Evolutionary conservation across 2,888 invertebrate species (phyloP).

Genomic region (Callosobruchus maculatus): DNA sequence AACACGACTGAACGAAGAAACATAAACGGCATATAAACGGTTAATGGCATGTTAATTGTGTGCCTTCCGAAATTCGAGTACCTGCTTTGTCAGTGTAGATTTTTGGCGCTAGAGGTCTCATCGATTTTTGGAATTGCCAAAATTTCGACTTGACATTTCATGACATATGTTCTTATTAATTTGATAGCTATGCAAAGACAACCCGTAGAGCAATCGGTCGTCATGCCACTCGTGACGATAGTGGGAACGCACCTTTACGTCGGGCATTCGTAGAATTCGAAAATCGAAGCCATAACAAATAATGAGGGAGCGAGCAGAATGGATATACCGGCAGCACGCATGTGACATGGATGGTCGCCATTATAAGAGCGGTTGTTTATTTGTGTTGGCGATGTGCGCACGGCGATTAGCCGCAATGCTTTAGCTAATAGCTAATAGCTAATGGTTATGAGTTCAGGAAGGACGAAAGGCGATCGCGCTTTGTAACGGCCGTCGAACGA

Average conservation of each 20-base stretch:
- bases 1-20: too few relatives aligned
- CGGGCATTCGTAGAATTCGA: conserved; percentile 41
- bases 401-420: neutral
- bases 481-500: neutral
- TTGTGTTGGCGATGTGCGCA: neutral
- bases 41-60: too few relatives aligned
- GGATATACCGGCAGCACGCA: neutral
- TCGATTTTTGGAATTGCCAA: too few relatives aligned
- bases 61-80: too few relatives aligned
- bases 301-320: conserved; percentile 31
- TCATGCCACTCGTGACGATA: conserved; percentile 6
- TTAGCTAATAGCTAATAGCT: neutral
- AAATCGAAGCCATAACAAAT: conserved; percentile 43
- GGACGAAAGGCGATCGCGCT: neutral
- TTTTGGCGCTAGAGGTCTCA: too few relatives aligned
- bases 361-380: neutral
- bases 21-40: too few relatives aligned
- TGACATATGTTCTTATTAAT: too few relatives aligned
- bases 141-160: too few relatives aligned
- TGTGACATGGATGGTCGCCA: neutral
- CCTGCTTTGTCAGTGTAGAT: too few relatives aligned
- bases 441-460: neutral
- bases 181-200: neutral
- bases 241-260: conserved; percentile 35
- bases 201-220: neutral